These are phyloP conservation scores for Athripsodes cinereus DNA, from an alignment of 2,888 invertebrate species.

Conservation along the genomic window DNA sequence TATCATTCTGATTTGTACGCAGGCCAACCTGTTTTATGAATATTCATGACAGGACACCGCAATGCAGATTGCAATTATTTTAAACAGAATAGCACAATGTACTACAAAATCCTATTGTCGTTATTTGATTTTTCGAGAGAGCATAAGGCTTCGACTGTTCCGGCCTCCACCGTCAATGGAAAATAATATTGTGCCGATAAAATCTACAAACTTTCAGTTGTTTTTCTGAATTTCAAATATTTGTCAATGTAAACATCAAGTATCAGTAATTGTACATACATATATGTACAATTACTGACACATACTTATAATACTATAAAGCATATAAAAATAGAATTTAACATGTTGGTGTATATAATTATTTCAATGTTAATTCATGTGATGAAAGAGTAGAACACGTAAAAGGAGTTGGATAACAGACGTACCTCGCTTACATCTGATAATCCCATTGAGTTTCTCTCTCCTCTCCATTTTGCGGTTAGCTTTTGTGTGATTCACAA, in stretches of 20 bases:
- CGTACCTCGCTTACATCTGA: constrained; percentile 8
- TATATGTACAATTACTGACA: too few relatives aligned
- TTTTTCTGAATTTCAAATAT: too few relatives aligned
- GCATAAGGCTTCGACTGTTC: background rate
- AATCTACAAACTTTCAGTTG: background rate
- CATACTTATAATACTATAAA: too few relatives aligned
- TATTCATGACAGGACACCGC: constrained; percentile 11
- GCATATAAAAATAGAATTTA: too few relatives aligned
- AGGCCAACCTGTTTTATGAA: constrained; percentile 8
- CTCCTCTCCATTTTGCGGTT: too few relatives aligned
- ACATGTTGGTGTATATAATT: too few relatives aligned
- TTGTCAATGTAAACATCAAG: too few relatives aligned
- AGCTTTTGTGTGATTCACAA: constrained; percentile 9
- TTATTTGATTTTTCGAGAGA: background rate
- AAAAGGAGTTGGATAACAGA: background rate
- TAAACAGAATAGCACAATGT: constrained; percentile 9
- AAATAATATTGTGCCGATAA: background rate
- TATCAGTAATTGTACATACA: too few relatives aligned
- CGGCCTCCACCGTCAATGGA: background rate
- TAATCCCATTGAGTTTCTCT: constrained; percentile 8
- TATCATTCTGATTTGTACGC: constrained; percentile 13
- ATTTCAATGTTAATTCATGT: too few relatives aligned
- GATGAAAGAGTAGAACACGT: too few relatives aligned
- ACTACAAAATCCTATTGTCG: constrained; percentile 9
- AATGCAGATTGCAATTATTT: constrained; percentile 19